phyloP scores from a whole-genome alignment of 2,888 invertebrate species.

The Scaptomyza flava region DNA sequence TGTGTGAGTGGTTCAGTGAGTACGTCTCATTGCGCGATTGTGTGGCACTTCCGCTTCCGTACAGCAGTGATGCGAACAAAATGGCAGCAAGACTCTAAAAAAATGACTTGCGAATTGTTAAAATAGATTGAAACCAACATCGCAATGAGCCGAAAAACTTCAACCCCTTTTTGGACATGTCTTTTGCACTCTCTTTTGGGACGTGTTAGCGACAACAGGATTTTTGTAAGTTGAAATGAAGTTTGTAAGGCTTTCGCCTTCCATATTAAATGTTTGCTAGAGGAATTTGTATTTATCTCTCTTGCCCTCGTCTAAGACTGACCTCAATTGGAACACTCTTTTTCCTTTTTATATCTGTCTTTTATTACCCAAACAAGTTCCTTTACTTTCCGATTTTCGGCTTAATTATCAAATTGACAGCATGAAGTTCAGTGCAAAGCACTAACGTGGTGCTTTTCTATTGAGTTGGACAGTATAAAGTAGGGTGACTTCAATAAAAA shows the following conservation, averaged over 20 bases:
- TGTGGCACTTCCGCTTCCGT: conserved; percentile 76
- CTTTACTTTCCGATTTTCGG: conserved; percentile 50
- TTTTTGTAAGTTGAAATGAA: conserved; percentile 66
- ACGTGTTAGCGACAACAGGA: conserved; percentile 33
- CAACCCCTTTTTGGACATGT: conserved; percentile 10
- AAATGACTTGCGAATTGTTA: conserved; percentile 64
- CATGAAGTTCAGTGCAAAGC: conserved; percentile 57
- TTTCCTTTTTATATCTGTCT: not conserved
- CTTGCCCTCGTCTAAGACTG: conserved; percentile 33
- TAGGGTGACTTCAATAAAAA: not conserved
- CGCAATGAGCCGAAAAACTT: conserved; percentile 21
- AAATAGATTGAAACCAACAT: conserved; percentile 37
- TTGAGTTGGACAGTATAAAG: not conserved
- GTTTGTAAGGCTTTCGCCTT: conserved; percentile 73
- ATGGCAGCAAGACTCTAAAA: conserved; percentile 54
- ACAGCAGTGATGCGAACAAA: conserved; percentile 48
- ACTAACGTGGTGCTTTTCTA: conserved; percentile 15
- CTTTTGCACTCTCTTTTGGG: not conserved
- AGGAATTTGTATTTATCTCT: conserved; percentile 62
- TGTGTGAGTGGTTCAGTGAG: conserved; percentile 48
- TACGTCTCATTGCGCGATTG: conserved; percentile 67
- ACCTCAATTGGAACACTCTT: conserved; percentile 56
- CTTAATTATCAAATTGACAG: conserved; percentile 70
- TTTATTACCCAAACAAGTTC: conserved; percentile 40
- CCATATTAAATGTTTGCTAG: conserved; percentile 60